These are phyloP conservation scores for Epinephelus cyanopodus DNA, from an alignment of 2,113 vertebrate genomes.

Conservation along the genomic window DNA sequence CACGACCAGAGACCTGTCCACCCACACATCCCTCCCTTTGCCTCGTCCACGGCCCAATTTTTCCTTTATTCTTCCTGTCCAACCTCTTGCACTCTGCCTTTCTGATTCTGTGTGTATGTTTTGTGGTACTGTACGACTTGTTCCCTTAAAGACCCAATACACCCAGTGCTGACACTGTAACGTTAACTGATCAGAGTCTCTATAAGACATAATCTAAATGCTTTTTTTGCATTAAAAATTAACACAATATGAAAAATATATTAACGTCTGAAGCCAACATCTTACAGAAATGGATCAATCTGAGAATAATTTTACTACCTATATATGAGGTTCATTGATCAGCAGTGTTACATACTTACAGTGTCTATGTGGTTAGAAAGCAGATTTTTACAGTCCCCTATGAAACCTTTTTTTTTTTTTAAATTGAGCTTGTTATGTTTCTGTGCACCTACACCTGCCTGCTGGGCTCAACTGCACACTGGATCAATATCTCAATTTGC, in stretches of 20 bases:
- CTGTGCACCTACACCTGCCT: slow-evolving; percentile 46
- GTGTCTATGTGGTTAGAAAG: neutral
- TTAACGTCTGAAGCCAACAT: neutral
- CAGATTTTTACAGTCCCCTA: neutral
- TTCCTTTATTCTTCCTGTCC: slow-evolving; percentile 27
- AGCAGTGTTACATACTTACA: neutral
- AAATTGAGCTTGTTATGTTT: slow-evolving; percentile 30
- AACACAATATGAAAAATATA: neutral
- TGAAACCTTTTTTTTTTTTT: slow-evolving; percentile 10
- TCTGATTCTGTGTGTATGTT: slow-evolving; percentile 5
- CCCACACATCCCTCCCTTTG: slow-evolving; percentile 68
- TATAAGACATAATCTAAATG: neutral
- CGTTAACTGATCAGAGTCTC: neutral
- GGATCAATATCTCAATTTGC: slow-evolving; percentile 69
- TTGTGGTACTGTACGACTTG: neutral
- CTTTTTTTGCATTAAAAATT: neutral
- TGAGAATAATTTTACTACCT: neutral
- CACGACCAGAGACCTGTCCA: slow-evolving; percentile 82
- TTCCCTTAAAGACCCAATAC: neutral
- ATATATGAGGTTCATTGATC: neutral
- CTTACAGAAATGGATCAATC: slow-evolving; percentile 1
- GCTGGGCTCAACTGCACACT: slow-evolving; percentile 29
- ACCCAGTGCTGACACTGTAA: neutral
- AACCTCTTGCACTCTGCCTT: slow-evolving; percentile 21
- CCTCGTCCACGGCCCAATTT: slow-evolving; percentile 27